Base-by-base conservation (phyloP, 1,140 invertebrate species). In the Brachionus paranguensis region DNA sequence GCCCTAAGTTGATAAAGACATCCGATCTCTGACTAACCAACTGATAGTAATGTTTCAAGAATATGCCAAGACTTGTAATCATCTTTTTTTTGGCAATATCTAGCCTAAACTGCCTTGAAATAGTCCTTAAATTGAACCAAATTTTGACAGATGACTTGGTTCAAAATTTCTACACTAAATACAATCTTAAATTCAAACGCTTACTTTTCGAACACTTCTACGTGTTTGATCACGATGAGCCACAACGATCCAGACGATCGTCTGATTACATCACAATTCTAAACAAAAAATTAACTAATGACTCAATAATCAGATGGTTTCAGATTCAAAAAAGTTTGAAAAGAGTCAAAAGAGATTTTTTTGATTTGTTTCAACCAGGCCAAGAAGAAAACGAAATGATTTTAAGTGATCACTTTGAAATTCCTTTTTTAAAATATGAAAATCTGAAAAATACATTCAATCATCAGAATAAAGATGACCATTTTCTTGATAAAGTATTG, bases 321-420 rank as follows among this genome's bases (percentile, higher is more conserved):
- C 6, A 79, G 37, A 37, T 60, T 11, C 76, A 79, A 79, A 60
- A 64, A 20, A 37, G 20, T 20, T 37, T 43, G 24, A 10, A 37
- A 8, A 29, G 76, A 41, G 12, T 41, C 29, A 79, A 79, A 79
- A 29, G 76, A 64, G 53, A 64, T 41, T 79, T 78, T n/a, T 33
- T 78, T 33, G 45, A 53, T 47, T 11, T 45, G 41, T 45, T 43
- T n/a, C 11, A 50, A 27, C 6, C 27, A 20, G 27, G 20, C 50
- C 27, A 50, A 0, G 5, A 27, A 29, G 43, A 47, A 76, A 47
- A 76, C 2, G 72, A 76, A 50, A 17, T 27, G 6, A 76, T 76
- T 27, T 24, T 50, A 6, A 8, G 12, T 20, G 12, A 72, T 47
- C 17, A 41, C 3, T 20, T 11, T 45, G n/a, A 72, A 68, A n/a